phyloP scores from a whole-genome alignment of 2,888 invertebrate species.

The Cistogaster globosa region DNA sequence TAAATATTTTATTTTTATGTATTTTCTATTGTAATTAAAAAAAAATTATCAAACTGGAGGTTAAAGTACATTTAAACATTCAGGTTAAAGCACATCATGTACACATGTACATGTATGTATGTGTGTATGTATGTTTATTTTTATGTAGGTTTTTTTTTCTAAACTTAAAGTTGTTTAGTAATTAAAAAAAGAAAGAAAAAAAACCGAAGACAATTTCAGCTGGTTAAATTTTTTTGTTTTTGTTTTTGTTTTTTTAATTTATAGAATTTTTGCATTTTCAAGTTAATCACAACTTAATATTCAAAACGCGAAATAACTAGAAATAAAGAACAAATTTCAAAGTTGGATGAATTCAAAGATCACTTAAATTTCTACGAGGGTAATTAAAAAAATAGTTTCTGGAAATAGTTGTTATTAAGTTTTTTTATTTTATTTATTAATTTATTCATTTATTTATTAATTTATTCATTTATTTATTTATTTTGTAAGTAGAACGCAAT shows the following conservation, averaged over 20 bases:
- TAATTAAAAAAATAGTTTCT: too few relatives aligned
- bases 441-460: too few relatives aligned
- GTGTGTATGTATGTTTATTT: background rate
- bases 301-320: conserved; percentile 2
- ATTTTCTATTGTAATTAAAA: too few relatives aligned
- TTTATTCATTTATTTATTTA: too few relatives aligned
- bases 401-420: too few relatives aligned
- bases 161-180: conserved; percentile 1
- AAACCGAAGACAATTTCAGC: conserved; percentile 6
- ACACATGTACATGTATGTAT: too few relatives aligned
- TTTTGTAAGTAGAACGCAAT: too few relatives aligned
- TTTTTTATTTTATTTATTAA: too few relatives aligned
- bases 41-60: too few relatives aligned
- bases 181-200: background rate
- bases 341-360: background rate
- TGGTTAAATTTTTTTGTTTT: background rate
- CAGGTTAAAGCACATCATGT: too few relatives aligned
- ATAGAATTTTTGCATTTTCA: conserved; percentile 7
- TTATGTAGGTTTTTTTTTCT: background rate
- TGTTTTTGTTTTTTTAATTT: background rate
- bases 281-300: conserved; percentile 17
- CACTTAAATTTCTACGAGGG: background rate
- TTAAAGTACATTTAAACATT: too few relatives aligned
- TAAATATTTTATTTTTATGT: too few relatives aligned
- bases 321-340: conserved; percentile 16